These are phyloP conservation scores for Pelusios castaneus DNA, from an alignment of 2,113 vertebrate species.

Conservation along the genomic window DNA sequence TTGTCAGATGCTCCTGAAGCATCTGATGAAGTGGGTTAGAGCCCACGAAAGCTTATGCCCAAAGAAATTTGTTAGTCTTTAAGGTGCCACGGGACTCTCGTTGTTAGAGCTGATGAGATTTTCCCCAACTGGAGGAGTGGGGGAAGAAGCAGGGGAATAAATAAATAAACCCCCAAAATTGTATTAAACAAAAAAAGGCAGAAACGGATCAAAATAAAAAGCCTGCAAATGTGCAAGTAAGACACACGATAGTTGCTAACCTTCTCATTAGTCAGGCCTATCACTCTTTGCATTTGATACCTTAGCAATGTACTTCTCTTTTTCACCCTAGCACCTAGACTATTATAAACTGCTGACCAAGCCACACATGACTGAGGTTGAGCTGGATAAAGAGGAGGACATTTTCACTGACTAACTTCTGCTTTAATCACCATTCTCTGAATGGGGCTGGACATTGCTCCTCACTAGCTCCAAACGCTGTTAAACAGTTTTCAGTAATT, in stretches of 20 bases:
- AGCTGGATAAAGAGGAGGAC: not conserved
- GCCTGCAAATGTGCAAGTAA: not conserved
- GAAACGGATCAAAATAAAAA: not conserved
- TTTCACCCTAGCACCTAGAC: not conserved
- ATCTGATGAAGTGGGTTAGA: too few species aligned
- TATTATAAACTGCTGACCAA: not conserved
- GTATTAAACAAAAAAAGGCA: not conserved
- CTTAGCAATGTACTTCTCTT: too few species aligned
- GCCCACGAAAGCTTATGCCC: too few species aligned
- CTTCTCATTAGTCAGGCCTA: not conserved
- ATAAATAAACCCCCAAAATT: not conserved
- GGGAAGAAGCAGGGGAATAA: not conserved
- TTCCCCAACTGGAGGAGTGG: fast-evolving
- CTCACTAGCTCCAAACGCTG: not conserved
- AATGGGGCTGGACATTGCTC: fast-evolving
- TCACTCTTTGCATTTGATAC: not conserved
- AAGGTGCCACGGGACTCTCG: too few species aligned
- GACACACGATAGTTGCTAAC: not conserved
- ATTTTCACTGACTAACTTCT: not conserved
- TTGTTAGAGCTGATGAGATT: not conserved
- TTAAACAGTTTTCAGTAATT: not conserved
- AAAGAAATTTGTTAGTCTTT: too few species aligned
- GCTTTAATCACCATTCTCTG: not conserved
- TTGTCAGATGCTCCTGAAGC: too few species aligned
- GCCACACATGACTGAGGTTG: not conserved